Conservation (phyloP, 35 echinoderm and acorn worm genomes). For the Diadema setosum region DNA sequence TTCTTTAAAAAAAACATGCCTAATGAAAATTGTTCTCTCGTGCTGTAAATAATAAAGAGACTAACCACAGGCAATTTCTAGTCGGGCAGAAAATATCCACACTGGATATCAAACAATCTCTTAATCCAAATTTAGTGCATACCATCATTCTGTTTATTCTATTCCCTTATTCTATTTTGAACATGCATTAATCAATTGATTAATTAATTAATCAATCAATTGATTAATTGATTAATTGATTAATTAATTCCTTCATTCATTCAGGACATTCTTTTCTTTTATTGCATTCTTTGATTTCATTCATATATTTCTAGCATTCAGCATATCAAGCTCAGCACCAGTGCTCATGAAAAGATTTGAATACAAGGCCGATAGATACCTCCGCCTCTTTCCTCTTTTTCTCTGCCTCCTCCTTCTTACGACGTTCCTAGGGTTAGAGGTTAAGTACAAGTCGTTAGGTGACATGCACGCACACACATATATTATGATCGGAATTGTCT, state of each 20-base stretch:
- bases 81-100: too few relatives aligned
- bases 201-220: background rate
- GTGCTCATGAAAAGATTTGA: background rate
- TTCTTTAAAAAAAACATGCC: too few relatives aligned
- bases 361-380: background rate
- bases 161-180: too few relatives aligned
- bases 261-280: background rate
- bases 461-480: background rate
- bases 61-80: too few relatives aligned
- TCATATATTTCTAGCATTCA: background rate
- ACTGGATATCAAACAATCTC: too few relatives aligned
- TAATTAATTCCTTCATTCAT: background rate
- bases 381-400: background rate
- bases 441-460: background rate
- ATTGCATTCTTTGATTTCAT: background rate
- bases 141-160: too few relatives aligned
- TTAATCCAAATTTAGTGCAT: too few relatives aligned
- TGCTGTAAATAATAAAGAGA: too few relatives aligned
- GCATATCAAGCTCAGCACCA: background rate
- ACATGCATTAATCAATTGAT: background rate
- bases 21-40: too few relatives aligned
- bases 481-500: background rate
- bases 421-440: background rate
- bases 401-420: background rate
- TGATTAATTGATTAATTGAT: background rate